These are phyloP conservation scores for Tursiops truncatus DNA, from an alignment of 2,113 vertebrate genomes.

Conservation along the genomic window DNA sequence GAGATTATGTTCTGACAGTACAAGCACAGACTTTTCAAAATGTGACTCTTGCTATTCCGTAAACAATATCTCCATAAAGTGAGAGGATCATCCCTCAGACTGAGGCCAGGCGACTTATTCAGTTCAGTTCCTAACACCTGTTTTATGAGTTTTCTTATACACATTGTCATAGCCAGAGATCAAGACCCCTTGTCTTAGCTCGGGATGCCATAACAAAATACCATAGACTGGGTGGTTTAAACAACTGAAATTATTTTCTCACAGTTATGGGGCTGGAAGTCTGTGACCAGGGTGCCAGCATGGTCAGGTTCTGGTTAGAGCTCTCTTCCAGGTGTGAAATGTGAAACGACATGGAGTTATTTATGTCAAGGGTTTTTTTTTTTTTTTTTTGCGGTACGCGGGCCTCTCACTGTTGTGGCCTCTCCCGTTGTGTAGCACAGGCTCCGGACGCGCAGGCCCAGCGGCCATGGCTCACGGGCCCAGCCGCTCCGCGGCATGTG, in stretches of 20 bases:
- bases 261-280: background rate
- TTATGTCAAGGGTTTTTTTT: background rate
- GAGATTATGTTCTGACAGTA: fast-evolving
- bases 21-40: background rate
- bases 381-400: no score
- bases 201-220: background rate
- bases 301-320: background rate
- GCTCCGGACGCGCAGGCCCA: no score
- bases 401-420: no score
- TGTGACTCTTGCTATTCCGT: background rate
- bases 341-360: background rate
- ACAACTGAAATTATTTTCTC: background rate
- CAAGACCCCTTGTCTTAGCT: background rate
- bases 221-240: background rate
- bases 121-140: background rate
- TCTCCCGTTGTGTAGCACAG: no score
- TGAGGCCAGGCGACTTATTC: background rate
- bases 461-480: no score
- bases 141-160: background rate
- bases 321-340: background rate
- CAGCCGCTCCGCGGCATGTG: no score
- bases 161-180: background rate
- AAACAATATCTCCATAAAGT: background rate
- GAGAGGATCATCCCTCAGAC: background rate
- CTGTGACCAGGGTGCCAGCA: background rate